phyloP scores from a whole-genome alignment of 2,888 invertebrate genomes.

The Gastrophysa polygoni region DNA sequence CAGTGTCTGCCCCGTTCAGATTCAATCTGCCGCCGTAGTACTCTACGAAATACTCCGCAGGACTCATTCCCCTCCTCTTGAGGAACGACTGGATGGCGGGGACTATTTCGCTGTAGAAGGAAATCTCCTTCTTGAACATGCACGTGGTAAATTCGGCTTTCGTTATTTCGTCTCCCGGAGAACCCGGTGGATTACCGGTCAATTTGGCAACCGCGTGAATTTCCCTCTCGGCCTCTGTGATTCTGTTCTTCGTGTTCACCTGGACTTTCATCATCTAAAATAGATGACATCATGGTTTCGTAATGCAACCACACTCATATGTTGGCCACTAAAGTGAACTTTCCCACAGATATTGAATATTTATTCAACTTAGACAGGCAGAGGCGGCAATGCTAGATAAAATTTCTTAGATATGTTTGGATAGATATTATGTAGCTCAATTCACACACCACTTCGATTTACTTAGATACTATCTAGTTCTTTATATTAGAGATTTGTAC shows the following conservation, averaged over 20 bases:
- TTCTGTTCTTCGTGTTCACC: background rate
- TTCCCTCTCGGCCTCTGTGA: background rate
- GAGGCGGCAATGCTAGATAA: too few species aligned
- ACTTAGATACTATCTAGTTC: too few species aligned
- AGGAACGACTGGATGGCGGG: constrained; percentile 58
- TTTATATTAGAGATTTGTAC: too few species aligned
- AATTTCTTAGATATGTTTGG: too few species aligned
- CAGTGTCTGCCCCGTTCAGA: constrained; percentile 33
- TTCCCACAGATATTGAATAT: too few species aligned
- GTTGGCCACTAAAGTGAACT: too few species aligned
- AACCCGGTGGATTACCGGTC: background rate
- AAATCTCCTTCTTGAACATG: constrained; percentile 61
- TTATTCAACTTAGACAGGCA: too few species aligned
- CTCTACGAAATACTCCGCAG: constrained; percentile 56
- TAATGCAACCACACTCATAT: too few species aligned
- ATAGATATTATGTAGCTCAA: too few species aligned
- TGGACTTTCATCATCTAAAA: background rate
- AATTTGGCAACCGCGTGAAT: background rate
- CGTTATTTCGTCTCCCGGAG: background rate
- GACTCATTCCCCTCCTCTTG: constrained; percentile 52
- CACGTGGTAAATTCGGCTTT: background rate
- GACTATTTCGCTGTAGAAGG: constrained; percentile 58
- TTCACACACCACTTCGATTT: too few species aligned
- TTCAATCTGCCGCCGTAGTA: constrained; percentile 55
- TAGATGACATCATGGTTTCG: background rate